Evolutionary conservation across 2,888 invertebrate species (phyloP), one percentile per base, ranked within the genome.

Genomic region (Mimas tiliae): DNA sequence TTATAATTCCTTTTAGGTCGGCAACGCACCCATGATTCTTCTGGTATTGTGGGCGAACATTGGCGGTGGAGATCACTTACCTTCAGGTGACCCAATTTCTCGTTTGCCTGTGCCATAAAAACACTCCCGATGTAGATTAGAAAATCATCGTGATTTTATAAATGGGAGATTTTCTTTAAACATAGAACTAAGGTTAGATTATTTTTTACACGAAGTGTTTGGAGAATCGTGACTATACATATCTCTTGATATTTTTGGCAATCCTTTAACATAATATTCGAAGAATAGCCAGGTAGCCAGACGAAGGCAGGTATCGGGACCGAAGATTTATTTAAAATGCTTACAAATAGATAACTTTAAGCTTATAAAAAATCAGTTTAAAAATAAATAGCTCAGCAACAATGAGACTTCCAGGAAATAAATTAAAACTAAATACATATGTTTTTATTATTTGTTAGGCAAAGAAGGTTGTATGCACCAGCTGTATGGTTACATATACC

Each of bases 271-370:
- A 38, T 34, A 48, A 62, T 62, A 55, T 65, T 65, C 55, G 58
- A 65, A 58, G 65, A 65, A 55, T 58, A 34, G 33, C 47, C 65
- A 65, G 65, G 65, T 65, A 65, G 58, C 21, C 34, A 65, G 65
- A 48, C 65, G 47, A 21, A 34, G 14, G 34, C 55, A 48, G 34
- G 48, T 65, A 58, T 42, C 58, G 42, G 27, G 16, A n/a, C 16
- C 34, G 1, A 7, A 45, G 38, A 11, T 16, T 4, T 19, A 58
- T 53, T 53, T 53, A 33, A 34, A 33, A 12, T 11, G 42, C 19
- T 58, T 38, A 42, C 16, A 38, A 58, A 11, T 16, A 16, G 11
- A 58, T 52, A 27, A 19, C 14, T 33, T 52, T 27, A 27, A 9
- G 33, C 14, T 38, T 58, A 58, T 19, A 58, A 58, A 42, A 42